phyloP scores from a whole-genome alignment of 2,113 vertebrate species.

The Alces alces region DNA sequence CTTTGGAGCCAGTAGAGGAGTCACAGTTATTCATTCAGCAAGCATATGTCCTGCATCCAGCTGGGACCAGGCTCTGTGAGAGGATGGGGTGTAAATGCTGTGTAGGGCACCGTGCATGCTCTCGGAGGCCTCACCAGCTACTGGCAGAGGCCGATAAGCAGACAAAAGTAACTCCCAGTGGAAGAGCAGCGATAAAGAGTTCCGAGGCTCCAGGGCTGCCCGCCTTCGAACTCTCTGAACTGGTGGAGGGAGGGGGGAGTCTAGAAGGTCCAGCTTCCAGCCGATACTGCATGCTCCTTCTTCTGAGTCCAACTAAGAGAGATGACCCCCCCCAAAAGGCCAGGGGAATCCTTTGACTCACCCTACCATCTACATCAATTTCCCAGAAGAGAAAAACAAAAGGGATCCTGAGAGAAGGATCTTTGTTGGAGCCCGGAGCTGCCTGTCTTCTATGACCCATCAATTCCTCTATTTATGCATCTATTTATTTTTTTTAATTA shows the following conservation, averaged over 20 bases:
- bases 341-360: neutral
- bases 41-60: neutral
- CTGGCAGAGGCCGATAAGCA: neutral
- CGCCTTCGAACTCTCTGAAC: neutral
- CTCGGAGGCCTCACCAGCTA: neutral
- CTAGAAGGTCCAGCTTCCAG: neutral
- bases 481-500: neutral
- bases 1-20: neutral
- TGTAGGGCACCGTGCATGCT: neutral
- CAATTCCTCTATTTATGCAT: neutral
- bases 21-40: neutral
- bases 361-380: neutral
- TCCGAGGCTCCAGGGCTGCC: neutral
- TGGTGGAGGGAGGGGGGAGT: fast-evolving
- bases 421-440: neutral
- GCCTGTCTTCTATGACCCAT: neutral
- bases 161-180: neutral
- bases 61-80: neutral
- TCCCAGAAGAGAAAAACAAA: neutral
- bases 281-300: neutral
- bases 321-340: neutral
- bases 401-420: neutral
- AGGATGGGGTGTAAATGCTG: neutral
- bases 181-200: neutral
- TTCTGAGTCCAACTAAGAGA: neutral